Percentiles rank a stretch among this genome's conserved stretches.
Conservation (phyloP, 2,113 vertebrate genomes). For the Nanorana parkeri region DNA sequence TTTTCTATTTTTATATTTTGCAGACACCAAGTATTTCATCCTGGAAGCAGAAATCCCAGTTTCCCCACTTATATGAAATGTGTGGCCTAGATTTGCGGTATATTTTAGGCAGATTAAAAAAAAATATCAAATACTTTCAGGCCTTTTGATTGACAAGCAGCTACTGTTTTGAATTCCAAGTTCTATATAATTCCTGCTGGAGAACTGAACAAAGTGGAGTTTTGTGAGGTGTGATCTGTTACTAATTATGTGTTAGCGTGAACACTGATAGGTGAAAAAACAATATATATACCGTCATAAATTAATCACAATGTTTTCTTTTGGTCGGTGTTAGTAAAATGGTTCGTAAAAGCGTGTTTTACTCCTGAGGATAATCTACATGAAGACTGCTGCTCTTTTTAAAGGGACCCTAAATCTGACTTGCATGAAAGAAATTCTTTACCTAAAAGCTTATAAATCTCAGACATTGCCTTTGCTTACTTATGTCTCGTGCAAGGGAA, state of each 20-base stretch:
- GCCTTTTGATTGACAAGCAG: slow-evolving; percentile 16
- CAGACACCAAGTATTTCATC: slow-evolving; percentile 8
- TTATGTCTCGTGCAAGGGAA: no score
- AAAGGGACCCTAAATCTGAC: no score
- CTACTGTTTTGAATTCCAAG: slow-evolving; percentile 13
- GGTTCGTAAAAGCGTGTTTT: slow-evolving; percentile 1
- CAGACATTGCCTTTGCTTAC: no score
- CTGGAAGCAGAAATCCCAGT: slow-evolving; percentile 9
- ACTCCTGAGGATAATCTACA: not conserved
- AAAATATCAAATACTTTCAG: not conserved
- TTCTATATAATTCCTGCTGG: not conserved
- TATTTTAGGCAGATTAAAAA: slow-evolving; percentile 3
- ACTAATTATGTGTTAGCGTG: slow-evolving; percentile 6
- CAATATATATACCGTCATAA: not conserved
- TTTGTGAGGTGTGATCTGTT: slow-evolving; percentile 20
- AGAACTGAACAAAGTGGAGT: slow-evolving; percentile 1
- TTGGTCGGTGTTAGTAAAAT: not conserved
- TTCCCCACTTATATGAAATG: slow-evolving; percentile 26
- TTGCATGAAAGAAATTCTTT: no score
- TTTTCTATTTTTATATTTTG: not conserved
- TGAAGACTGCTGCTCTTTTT: not conserved
- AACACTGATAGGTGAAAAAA: not conserved
- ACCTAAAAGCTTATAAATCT: no score
- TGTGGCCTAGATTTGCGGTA: not conserved
- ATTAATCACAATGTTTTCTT: slow-evolving; percentile 10